phyloP scores from a whole-genome alignment of 1,140 invertebrate species.

The Forficula auricularia region DNA sequence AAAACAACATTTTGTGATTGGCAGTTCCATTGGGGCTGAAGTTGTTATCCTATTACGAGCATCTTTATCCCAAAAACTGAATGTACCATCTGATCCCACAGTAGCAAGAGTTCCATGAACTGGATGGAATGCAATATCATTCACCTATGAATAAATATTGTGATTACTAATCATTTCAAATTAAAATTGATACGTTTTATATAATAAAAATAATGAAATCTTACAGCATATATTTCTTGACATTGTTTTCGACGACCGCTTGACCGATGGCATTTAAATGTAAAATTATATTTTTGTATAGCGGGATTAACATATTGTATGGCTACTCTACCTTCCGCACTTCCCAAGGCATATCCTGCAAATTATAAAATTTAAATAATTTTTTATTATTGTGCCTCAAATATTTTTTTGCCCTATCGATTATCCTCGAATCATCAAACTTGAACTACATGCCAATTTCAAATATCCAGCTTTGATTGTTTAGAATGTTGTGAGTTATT shows the following conservation, averaged over 20 bases:
- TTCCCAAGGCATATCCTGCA: slow-evolving; percentile 79
- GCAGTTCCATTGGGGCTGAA: slow-evolving; percentile 41
- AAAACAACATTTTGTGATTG: slow-evolving; percentile 41
- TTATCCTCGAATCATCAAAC: too few species aligned
- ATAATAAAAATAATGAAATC: too few species aligned
- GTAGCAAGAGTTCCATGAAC: slow-evolving; percentile 46
- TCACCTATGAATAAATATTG: too few species aligned
- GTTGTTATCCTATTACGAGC: slow-evolving; percentile 51
- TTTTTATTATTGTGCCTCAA: slow-evolving; percentile 1
- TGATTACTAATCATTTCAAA: too few species aligned
- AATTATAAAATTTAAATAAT: slow-evolving; percentile 20
- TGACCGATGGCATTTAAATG: slow-evolving; percentile 96
- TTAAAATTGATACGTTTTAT: too few species aligned
- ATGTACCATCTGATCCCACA: slow-evolving; percentile 46
- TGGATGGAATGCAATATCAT: slow-evolving; percentile 51
- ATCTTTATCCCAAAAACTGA: slow-evolving; percentile 57
- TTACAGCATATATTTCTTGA: slow-evolving; percentile 65
- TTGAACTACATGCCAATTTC: too few species aligned
- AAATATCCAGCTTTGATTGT: too few species aligned
- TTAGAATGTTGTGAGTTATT: too few species aligned
- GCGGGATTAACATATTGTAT: slow-evolving; percentile 87
- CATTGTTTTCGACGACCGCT: slow-evolving; percentile 62
- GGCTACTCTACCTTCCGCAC: slow-evolving; percentile 83
- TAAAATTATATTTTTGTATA: slow-evolving; percentile 97
- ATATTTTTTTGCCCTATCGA: too few species aligned